Evolutionary conservation across 2,888 invertebrate genomes (phyloP), one percentile per base, ranked within the genome.

Genomic region (Ormyrus pomaceus): DNA sequence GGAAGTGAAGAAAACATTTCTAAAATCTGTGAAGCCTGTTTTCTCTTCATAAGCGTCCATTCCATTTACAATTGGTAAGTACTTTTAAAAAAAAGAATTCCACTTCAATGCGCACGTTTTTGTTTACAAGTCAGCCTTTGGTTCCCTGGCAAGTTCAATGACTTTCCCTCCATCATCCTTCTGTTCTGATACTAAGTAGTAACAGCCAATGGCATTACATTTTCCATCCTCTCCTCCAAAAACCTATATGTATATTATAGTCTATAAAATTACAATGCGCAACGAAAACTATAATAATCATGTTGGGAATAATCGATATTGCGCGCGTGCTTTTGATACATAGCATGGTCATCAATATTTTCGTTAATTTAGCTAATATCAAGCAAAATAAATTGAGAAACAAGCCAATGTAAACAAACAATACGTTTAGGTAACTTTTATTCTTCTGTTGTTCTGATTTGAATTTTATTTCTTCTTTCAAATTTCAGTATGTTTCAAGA

Each of bases 1-100:
- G 6, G 86, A 83, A 1, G 83, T 73, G 61, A 85, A 10, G 46
- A 87, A 84, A 46, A 82, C 45, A 76, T 79, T 83, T 48, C 50
- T 84, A 0, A 69, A 34, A 8, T 75, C 50, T 11, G 73, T 6
- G 3, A 64, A 6, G 5, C 56, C 2, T n/a, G 56, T 48, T 5
- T 82, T 65, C 19, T 79, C 71, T 7, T 66, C 64, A 51, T 55
- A 46, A 8, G 64, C 70, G 59, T 82, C 81, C 81, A 83, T 83
- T 34, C 19, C 64, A 73, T 65, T 51, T 11, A 61, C 64, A n/a
- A 71, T n/a, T 34, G 34, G 34, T 34, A 34, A 34, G 34, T 34
- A 34, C 34, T 45, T 51, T n/a, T 34, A 34, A 70, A n/a, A 55
- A 0, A 34, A 34, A 9, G 6, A 13, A 69, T 11, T 34, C 56